Conservation (phyloP, 2,113 vertebrate genomes). For the Typhlomys cinereus region DNA sequence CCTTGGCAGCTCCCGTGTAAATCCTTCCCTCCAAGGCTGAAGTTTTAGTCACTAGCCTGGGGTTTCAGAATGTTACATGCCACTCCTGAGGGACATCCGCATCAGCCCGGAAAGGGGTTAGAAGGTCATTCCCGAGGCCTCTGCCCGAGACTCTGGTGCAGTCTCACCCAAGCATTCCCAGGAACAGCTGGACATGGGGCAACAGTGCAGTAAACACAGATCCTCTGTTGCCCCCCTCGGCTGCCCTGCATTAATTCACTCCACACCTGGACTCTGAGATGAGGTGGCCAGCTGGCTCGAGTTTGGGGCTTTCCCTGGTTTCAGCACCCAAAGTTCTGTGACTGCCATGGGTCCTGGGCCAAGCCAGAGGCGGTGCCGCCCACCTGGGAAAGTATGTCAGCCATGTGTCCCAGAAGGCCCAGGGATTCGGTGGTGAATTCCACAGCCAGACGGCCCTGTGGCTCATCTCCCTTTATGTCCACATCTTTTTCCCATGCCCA, state of each 20-base stretch:
- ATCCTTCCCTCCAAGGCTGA: not conserved
- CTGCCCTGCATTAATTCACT: no score
- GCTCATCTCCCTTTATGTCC: no score
- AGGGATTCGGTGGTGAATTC: no score
- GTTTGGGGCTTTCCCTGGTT: not conserved
- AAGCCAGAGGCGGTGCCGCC: accelerated
- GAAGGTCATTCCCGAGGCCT: not conserved
- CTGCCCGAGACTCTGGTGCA: not conserved
- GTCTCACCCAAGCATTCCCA: no score
- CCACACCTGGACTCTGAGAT: no score
- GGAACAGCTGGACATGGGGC: no score
- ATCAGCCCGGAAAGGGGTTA: not conserved
- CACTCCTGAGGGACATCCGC: no score
- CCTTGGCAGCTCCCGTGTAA: not conserved
- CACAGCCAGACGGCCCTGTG: not conserved
- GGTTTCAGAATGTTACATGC: no score
- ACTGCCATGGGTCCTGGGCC: not conserved
- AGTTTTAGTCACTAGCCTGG: not conserved
- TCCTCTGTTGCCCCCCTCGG: no score
- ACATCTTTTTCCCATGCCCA: not conserved
- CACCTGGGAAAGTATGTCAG: not conserved
- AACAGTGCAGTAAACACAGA: no score
- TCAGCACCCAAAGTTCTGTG: not conserved
- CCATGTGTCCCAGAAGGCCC: not conserved
- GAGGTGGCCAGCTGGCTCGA: not conserved